Base-by-base conservation (phyloP, 2,113 vertebrate genomes). In the Cercocebus atys region DNA sequence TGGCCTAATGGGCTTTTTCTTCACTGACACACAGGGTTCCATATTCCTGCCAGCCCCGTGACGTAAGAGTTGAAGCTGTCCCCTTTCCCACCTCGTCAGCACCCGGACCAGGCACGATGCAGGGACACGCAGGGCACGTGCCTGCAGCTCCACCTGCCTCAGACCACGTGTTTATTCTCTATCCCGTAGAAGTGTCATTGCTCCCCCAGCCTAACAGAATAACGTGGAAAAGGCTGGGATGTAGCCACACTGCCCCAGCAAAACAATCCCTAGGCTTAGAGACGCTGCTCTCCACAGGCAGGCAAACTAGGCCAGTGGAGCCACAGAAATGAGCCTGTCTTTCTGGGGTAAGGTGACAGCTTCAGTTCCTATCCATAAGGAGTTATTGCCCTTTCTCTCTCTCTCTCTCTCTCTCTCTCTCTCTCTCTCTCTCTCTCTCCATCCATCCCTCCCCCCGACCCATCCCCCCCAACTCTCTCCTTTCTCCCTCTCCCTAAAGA, bases 51-150 rank as follows among this genome's bases (percentile, higher is more conserved):
- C 2, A 1, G 7, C 5, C n/a, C 18, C 0, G 12, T 4, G 30
- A 79, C 8, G 22, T n/a, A 32, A 50, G 9, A 47, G 27, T 1
- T 4, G 27, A 0, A 17, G 35, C 32, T 12, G 8, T 5, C 70
- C 13, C 27, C 6, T 50, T 61, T 10, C 23, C 83, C 8, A 2
- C 61, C 38, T 14, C 18, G 50, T 20, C 9, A 0, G 27, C 76
- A 17, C 76, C 23, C 55, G 66, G 38, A 55, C 64, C 22, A 23
- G 2, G 3, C 3, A 10, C 2, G 0, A n/a, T 11, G 14, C 23
- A 11, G 4, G 0, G 43, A 47, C 38, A 6, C 3, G 7, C 27
- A 47, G 61, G 43, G 57, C 16, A 8, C 0, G 0, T 5, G 27
- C 14, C 1, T 16, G 12, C 16, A 47, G 23, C 79, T 72, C 90